Base-by-base conservation (phyloP, 1,140 invertebrate genomes). In the Zaprionus tsacasi region DNA sequence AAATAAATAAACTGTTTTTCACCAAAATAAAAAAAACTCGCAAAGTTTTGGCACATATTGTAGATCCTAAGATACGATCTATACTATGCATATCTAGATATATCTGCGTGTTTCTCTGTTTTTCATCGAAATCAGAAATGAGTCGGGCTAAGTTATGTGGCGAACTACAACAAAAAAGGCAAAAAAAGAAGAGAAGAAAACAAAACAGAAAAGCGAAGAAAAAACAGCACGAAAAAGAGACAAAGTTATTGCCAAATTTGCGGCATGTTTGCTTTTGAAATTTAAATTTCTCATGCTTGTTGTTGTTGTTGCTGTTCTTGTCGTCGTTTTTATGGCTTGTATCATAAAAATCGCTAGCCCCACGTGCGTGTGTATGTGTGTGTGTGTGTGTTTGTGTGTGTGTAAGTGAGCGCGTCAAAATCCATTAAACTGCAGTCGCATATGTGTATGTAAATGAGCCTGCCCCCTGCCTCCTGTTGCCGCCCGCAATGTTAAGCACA, bases 251-350 rank as follows among this genome's bases (percentile, higher is more conserved):
- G 86, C 81, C 86, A 89, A 89, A 89, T 85, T 76, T 89, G 78
- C 85, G 86, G 85, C 85, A 90, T 90, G 81, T 89, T 89, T 89
- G 86, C 86, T 89, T 89, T 89, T 89, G 85, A 89, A 89, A 89
- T 89, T 89, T 90, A 89, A 89, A 89, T 89, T 89, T 87, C 77
- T 78, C 83, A 88, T 78, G 50, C 27, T 70, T 75, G 66, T 75
- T 80, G 70, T 59, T 73, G 6, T 59, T 57, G 12, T 61, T 71
- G 10, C 54, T 57, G 11, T 55, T 70, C 64, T 77, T 78, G 66
- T 67, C 72, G 70, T 78, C 58, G 52, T 72, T 81, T 88, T 88
- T 88, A 88, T 88, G 78, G 78, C 80, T 66, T 70, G 74, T 81
- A 83, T 83, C 80, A 89, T 89, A 81, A 88, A 89, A 86, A 86